Base-by-base conservation (phyloP, 1,140 invertebrate genomes). In the Homalodisca vitripennis region DNA sequence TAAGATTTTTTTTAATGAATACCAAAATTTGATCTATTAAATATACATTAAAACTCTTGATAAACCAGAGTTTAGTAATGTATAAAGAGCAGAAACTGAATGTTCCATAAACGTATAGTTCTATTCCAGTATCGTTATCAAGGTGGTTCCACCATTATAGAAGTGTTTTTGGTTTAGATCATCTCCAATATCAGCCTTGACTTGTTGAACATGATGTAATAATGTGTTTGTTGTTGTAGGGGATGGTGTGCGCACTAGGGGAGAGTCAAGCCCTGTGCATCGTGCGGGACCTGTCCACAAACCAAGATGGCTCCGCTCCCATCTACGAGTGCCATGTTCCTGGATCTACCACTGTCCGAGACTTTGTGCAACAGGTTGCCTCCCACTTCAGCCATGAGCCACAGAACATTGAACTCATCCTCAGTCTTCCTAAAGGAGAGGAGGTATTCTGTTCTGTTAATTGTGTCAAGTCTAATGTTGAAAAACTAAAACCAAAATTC, bases 211-310 rank as follows among this genome's bases (percentile, higher is more conserved):
- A n/a, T n/a, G n/a, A n/a, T n/a, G n/a, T n/a, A n/a, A n/a, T n/a
- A n/a, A n/a, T n/a, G n/a, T n/a, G n/a, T n/a, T n/a, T 41, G 34
- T 6, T 41, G 34, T 41, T 41, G 51, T 51, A 74, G 73, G 66
- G 67, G n/a, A 74, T 74, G 73, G 73, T 74, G 34, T 72, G 69
- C 64, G 65, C 70, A 12, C 17, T 71, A 55, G 65, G 64, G 3
- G 34, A 68, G 3, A 60, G 24, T 41, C 34, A 41, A 41, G 34
- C 34, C n/a, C 48, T 66, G 66, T 74, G 73, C 53, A 66, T 74
- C 14, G 73, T 74, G 17, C 68, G 66, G 10, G 62, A 70, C 14
- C 31, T 32, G 29, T 27, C n/a, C 30, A 6, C 3, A 60, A 26
- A 13, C 14, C 3, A 26, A 2, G 67, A 53, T 24, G 51, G 31